These are phyloP conservation scores for Cassiopea xamachana DNA, from an alignment of 30 jellyfish, hydroid and myxozoan genomes.

Conservation along the genomic window DNA sequence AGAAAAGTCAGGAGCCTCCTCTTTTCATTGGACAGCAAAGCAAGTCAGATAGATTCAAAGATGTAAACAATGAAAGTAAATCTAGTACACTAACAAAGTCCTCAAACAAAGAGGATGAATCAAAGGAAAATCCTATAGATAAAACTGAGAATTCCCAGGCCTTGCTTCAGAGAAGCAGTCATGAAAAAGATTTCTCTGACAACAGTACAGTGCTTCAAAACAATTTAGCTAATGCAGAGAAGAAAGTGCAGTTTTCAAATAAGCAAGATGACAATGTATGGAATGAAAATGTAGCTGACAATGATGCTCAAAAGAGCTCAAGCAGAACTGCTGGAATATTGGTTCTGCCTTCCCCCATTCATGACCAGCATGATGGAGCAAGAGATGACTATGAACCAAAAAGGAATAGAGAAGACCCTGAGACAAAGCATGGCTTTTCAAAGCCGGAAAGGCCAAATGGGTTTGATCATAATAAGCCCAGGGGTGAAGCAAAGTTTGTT, in stretches of 20 bases:
- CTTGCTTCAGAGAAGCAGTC: not conserved
- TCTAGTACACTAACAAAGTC: not conserved
- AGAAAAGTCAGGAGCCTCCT: not conserved
- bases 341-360: conserved; percentile 56
- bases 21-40: not conserved
- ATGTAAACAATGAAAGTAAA: not conserved
- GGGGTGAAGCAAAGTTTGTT: conserved; percentile 17
- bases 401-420: not conserved
- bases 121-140: not conserved
- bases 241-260: conserved; percentile 23
- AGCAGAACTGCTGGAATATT: conserved; percentile 63
- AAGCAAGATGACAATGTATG: not conserved
- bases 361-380: not conserved
- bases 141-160: not conserved
- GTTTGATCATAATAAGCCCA: conserved; percentile 10
- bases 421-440: not conserved
- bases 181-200: not conserved
- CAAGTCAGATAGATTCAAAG: not conserved
- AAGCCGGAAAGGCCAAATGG: conserved; percentile 32
- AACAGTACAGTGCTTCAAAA: not conserved
- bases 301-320: not conserved
- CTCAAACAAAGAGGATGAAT: not conserved
- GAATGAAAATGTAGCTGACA: not conserved
- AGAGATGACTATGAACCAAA: not conserved
- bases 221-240: not conserved